Conservation (phyloP, 2,888 invertebrate genomes). For the Mimachlamys varia region DNA sequence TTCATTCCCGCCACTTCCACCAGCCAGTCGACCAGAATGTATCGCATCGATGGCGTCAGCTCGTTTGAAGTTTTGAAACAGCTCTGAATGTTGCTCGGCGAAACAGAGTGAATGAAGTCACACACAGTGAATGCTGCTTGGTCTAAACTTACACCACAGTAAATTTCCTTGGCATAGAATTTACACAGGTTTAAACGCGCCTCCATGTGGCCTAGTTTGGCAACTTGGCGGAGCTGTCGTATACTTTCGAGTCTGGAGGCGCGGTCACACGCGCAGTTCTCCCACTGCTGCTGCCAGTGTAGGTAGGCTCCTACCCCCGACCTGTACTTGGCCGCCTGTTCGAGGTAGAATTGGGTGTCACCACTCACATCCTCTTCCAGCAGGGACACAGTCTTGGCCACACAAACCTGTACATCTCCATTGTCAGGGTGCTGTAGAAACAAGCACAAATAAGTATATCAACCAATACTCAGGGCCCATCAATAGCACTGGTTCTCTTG, state of each 20-base stretch:
- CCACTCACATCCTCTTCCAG: conserved; percentile 64
- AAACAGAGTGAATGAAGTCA: conserved; percentile 74
- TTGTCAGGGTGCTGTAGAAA: not conserved
- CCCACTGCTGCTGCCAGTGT: conserved; percentile 68
- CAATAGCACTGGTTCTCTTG: no score
- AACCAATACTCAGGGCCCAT: no score
- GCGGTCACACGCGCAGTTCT: conserved; percentile 58
- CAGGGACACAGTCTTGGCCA: conserved; percentile 74
- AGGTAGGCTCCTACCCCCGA: conserved; percentile 71
- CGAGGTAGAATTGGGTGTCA: conserved; percentile 65
- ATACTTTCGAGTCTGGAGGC: conserved; percentile 72
- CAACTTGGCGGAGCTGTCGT: conserved; percentile 75
- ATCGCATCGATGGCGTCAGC: conserved; percentile 78
- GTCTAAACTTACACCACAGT: conserved; percentile 70
- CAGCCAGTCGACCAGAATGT: conserved; percentile 80
- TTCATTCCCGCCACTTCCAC: conserved; percentile 80
- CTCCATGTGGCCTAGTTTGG: conserved; percentile 65
- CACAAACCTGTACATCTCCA: conserved; percentile 71
- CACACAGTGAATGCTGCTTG: conserved; percentile 72
- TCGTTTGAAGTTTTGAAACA: conserved; percentile 70
- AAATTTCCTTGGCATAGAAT: conserved; percentile 70
- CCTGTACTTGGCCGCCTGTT: conserved; percentile 65
- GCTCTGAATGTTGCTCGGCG: conserved; percentile 68
- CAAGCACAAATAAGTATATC: not conserved
- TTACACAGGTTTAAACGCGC: conserved; percentile 74